Evolutionary conservation across 2,888 invertebrate genomes (phyloP).

Genomic region (Trachelus stipa): DNA sequence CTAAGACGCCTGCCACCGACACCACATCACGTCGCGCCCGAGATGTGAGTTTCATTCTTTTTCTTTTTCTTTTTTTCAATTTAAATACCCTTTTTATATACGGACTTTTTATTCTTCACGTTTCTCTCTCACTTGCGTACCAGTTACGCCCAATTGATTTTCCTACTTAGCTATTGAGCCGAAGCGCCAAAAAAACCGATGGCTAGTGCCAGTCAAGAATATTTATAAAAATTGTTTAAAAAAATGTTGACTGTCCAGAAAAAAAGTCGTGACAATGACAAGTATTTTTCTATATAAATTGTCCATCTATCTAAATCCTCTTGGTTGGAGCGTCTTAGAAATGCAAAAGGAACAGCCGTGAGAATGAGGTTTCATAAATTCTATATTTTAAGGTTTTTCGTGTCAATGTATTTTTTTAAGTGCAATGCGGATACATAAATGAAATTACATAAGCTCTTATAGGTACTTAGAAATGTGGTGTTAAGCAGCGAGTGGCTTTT

Average conservation of each 20-base stretch:
- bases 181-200: background rate
- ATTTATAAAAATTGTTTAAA: background rate
- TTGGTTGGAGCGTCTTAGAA: background rate
- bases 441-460: background rate
- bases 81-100: constrained; percentile 11
- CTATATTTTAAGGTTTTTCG: background rate
- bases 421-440: background rate
- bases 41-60: constrained; percentile 65
- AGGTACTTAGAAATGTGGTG: background rate
- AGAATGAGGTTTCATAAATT: background rate
- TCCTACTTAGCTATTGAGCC: background rate
- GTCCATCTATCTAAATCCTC: background rate
- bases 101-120: background rate
- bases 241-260: too few relatives aligned
- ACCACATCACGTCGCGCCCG: constrained; percentile 72
- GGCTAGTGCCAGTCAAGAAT: background rate
- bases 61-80: background rate
- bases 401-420: background rate
- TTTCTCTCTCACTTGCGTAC: background rate
- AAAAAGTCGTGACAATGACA: too few relatives aligned
- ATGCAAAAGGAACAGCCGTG: background rate
- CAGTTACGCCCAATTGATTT: background rate
- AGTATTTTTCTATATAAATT: background rate
- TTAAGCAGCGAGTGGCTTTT: too few relatives aligned
- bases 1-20: constrained; percentile 67